phyloP scores from a whole-genome alignment of 2,888 invertebrate genomes.

The Nomada lathburiana region DNA sequence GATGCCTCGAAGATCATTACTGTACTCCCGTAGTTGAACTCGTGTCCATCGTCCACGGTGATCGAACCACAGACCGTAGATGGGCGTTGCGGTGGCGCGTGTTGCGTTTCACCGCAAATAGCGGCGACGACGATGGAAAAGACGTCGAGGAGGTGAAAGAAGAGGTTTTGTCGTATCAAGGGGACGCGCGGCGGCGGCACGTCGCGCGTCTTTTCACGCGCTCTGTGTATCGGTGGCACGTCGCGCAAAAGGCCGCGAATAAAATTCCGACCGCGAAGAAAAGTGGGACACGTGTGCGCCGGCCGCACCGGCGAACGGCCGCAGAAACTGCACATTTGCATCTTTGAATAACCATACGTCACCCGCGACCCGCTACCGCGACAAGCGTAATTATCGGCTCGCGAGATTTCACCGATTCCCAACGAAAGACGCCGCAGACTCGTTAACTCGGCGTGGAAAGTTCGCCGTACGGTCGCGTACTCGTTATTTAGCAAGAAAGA shows the following conservation, averaged over 20 bases:
- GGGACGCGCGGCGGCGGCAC: slow-evolving; percentile 48
- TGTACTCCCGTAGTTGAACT: too few relatives aligned
- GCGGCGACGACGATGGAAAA: background rate
- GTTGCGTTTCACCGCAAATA: slow-evolving; percentile 47
- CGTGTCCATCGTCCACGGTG: background rate
- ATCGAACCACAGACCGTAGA: slow-evolving; percentile 3
- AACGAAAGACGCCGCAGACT: too few relatives aligned
- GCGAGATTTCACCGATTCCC: slow-evolving; percentile 19
- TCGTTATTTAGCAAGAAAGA: too few relatives aligned
- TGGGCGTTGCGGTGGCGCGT: slow-evolving; percentile 15
- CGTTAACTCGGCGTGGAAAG: too few relatives aligned
- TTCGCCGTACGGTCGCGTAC: too few relatives aligned
- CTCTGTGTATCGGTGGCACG: slow-evolving; percentile 42
- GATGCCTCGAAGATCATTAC: too few relatives aligned
- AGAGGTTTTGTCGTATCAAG: slow-evolving; percentile 38
- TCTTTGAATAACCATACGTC: slow-evolving; percentile 62
- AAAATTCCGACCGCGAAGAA: slow-evolving; percentile 67
- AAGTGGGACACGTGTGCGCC: slow-evolving; percentile 62
- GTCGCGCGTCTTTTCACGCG: slow-evolving; percentile 8
- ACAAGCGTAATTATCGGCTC: slow-evolving; percentile 4
- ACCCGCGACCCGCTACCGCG: slow-evolving; percentile 7
- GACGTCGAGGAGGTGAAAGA: background rate
- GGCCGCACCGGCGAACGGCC: slow-evolving; percentile 32
- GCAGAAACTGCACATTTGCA: slow-evolving; percentile 64
- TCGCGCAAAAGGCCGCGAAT: slow-evolving; percentile 56